Conservation (phyloP, 2,888 invertebrate species). For the Meiosimyza platycephala region DNA sequence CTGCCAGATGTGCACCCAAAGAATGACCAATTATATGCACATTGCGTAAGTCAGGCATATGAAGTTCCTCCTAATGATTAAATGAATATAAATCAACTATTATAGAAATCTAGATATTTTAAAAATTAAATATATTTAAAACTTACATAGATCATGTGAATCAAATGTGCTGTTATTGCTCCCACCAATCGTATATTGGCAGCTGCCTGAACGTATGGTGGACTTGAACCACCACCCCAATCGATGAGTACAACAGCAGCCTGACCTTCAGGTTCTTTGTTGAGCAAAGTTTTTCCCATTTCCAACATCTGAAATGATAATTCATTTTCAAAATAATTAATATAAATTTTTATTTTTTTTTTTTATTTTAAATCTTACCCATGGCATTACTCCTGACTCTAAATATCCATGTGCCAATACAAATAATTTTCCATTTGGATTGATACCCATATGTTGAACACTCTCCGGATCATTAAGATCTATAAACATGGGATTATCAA, state of each 20-base stretch:
- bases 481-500: constrained; percentile 71
- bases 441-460: constrained; percentile 73
- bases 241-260: constrained; percentile 84
- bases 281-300: constrained; percentile 78
- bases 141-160: constrained; percentile 70
- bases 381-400: constrained; percentile 82
- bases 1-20: constrained; percentile 85
- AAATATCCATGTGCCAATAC: constrained; percentile 89
- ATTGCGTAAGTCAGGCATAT: constrained; percentile 72
- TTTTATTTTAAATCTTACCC: constrained; percentile 71
- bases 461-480: constrained; percentile 76
- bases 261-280: constrained; percentile 72
- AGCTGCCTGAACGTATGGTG: constrained; percentile 92
- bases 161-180: constrained; percentile 82
- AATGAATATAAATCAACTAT: not conserved
- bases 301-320: constrained; percentile 71
- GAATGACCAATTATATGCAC: constrained; percentile 90
- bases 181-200: constrained; percentile 91
- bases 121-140: not conserved
- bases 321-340: not conserved
- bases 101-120: not conserved
- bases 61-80: constrained; percentile 68
- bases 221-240: constrained; percentile 87
- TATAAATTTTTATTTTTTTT: too few species aligned
- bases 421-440: constrained; percentile 75